Evolutionary conservation across 1,140 invertebrate genomes (phyloP), one percentile per base, ranked within the genome.

Genomic region (Aphidius gifuensis): DNA sequence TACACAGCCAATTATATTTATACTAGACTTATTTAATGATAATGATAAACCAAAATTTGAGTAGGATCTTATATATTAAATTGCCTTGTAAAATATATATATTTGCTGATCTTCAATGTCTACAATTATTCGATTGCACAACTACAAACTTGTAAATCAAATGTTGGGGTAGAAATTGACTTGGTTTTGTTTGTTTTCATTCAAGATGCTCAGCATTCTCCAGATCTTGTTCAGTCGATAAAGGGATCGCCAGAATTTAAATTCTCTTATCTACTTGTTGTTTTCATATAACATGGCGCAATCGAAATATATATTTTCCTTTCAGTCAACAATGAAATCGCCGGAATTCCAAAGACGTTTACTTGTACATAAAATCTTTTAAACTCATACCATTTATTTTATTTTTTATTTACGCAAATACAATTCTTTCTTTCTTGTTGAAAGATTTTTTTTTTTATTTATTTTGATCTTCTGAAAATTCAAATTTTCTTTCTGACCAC

Each of bases 271-370:
- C 23, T 32, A 32, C 23, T 32, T 32, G 23, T 32, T 32, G 23
- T 32, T 32, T 32, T 32, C 1, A 32, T 32, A 32, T 16, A 16
- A 16, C 16, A 16, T 32, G 23, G 23, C 76, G 69, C 76, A 73
- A 79, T 80, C 75, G 77, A 75, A 79, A 76, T 75, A 75, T 75
- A 75, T 73, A 74, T 75, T 78, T 79, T 73, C 72, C 61, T 50
- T 32, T 39, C 49, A 51, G 63, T 64, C 66, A 62, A 54, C 68
- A 68, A 60, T 32, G 66, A 64, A 74, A 76, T 74, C 73, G 66
- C 69, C 65, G 66, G 67, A 67, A 80, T 80, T 80, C 78, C 77
- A 72, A 73, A 79, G 77, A 77, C 72, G 68, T 66, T 38, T 50
- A 46, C 46, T 57, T 55, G 53, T 40, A 42, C 23, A n/a, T 55